Evolutionary conservation across 2,113 vertebrate species (phyloP).

Genomic region (Brachypteracias leptosomus): DNA sequence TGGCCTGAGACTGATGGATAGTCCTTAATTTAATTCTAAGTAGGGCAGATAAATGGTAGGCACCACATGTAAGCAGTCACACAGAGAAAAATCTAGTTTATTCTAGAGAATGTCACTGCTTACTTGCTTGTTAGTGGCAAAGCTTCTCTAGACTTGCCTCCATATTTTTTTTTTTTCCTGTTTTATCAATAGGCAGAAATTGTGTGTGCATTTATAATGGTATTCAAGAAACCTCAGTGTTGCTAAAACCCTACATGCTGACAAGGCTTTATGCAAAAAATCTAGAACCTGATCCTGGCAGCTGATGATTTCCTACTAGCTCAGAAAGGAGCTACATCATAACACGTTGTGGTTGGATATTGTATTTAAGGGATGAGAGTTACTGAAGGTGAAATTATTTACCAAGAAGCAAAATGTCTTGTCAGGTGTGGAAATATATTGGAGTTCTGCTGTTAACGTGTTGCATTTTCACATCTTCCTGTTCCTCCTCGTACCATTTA

Average conservation of each 20-base stretch:
- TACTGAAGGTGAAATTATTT: not conserved
- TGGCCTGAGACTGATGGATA: not conserved
- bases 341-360: rapidly evolving
- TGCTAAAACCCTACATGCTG: not conserved
- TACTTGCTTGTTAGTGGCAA: not conserved
- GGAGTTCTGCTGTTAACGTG: not conserved
- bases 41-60: slow-evolving; percentile 2
- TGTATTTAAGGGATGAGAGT: not conserved
- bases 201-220: not conserved
- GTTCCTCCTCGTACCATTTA: rapidly evolving
- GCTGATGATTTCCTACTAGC: not conserved
- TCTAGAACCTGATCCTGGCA: not conserved
- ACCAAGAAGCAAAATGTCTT: not conserved
- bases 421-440: not conserved
- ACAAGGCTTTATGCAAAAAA: not conserved
- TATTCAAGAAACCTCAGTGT: not conserved
- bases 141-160: not conserved
- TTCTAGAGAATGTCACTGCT: not conserved
- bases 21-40: slow-evolving; percentile 25
- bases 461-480: not conserved
- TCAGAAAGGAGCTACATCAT: not conserved
- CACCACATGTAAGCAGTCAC: not conserved
- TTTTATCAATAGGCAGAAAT: not conserved
- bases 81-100: not conserved
- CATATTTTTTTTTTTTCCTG: not conserved